Conservation (phyloP, 2,888 invertebrate genomes). For the Tachina lurida region DNA sequence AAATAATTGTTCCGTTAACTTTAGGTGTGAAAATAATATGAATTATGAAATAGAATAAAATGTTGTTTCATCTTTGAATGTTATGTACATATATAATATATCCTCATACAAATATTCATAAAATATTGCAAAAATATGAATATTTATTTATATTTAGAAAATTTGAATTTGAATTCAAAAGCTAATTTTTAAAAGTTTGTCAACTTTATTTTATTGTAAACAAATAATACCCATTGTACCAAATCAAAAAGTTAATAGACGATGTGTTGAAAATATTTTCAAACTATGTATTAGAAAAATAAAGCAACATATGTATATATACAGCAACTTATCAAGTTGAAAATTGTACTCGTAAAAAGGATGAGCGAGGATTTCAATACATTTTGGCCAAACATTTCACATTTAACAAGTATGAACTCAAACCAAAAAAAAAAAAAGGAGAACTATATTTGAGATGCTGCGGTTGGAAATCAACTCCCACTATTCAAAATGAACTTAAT, state of each 20-base stretch:
- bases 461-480: conserved; percentile 42
- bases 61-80: no score
- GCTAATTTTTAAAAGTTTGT: no score
- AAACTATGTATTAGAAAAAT: conserved; percentile 25
- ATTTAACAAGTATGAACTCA: conserved; percentile 38
- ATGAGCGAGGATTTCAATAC: conserved; percentile 46
- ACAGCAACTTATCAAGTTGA: conserved; percentile 26
- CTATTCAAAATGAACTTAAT: conserved; percentile 48
- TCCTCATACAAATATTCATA: no score
- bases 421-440: background rate
- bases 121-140: no score
- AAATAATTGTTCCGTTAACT: no score
- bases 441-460: conserved; percentile 27
- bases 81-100: no score
- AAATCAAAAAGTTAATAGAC: conserved; percentile 46
- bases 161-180: no score
- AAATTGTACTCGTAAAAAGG: conserved; percentile 15
- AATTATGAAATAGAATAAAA: no score
- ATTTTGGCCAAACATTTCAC: conserved; percentile 55
- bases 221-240: background rate
- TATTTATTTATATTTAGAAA: no score
- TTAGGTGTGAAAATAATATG: no score
- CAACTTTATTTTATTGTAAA: background rate
- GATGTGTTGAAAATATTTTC: conserved; percentile 55
- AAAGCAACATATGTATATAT: background rate